Base-by-base conservation (phyloP, 2,888 invertebrate genomes). In the Homarus gammarus region DNA sequence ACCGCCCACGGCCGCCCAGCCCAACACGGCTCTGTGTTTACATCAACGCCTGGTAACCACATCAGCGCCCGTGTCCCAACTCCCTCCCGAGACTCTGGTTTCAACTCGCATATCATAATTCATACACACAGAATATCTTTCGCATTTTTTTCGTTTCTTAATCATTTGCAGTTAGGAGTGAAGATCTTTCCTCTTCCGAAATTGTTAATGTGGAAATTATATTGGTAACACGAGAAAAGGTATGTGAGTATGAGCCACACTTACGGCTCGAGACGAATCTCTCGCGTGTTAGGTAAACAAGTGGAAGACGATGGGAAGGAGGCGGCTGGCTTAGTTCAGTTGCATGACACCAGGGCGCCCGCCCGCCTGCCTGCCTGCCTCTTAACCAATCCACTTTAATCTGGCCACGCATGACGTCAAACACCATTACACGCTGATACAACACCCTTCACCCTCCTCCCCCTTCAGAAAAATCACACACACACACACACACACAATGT, bases 41-140 rank as follows among this genome's bases (percentile, higher is more conserved):
- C 72, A 83, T 72, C 83, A 68, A 68, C 83, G 70, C 38, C 83
- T 83, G 83, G 83, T 83, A 70, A 72, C 72, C 84, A 61, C 86
- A 78, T 70, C 86, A 79, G 36, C 51, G 6, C 49, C 86, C 22
- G 51, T 33, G 68, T 78, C 70, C 51, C 75, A 15, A 70, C 36
- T 51, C 33, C 2, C 61, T 8, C 22, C 56, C 6, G 8, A 40
- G 56, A 27, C 84, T 38, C 38, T 27, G 40, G 31, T 49, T 56
- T 44, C 36, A n/a, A n/a, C n/a, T n/a, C n/a, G n/a, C n/a, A n/a
- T n/a, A n/a, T n/a, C n/a, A n/a, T n/a, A n/a, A n/a, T n/a, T n/a
- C n/a, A n/a, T n/a, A n/a, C n/a, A n/a, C n/a, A n/a, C n/a, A n/a
- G n/a, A n/a, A n/a, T n/a, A n/a, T n/a, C n/a, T n/a, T n/a, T n/a